These are phyloP conservation scores for Chironomus tentans DNA, from an alignment of 2,888 invertebrate genomes.

Conservation along the genomic window DNA sequence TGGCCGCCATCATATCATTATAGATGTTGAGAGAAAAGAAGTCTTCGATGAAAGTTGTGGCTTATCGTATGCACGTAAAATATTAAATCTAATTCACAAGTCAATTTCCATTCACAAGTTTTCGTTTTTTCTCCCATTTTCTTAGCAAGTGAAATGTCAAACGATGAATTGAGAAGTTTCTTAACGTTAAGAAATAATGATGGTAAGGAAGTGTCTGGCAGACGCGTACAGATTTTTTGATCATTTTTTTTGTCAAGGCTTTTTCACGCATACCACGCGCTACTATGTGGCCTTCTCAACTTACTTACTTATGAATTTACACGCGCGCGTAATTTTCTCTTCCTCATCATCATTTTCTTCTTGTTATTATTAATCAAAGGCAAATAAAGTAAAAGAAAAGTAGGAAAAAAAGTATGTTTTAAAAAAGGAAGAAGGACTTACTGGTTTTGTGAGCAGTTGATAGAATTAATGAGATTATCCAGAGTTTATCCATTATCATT, in stretches of 20 bases:
- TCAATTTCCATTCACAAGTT: not conserved
- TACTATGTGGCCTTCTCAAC: not conserved
- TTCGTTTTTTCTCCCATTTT: no score
- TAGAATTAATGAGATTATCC: conserved; percentile 27
- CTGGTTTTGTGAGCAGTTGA: conserved; percentile 26
- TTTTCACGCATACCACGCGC: not conserved
- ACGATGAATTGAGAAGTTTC: not conserved
- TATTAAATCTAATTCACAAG: conserved; percentile 23
- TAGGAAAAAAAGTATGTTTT: not conserved
- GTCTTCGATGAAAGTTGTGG: not conserved
- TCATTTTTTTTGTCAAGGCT: not conserved
- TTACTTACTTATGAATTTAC: not conserved
- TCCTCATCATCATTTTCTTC: no score
- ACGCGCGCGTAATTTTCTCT: not conserved
- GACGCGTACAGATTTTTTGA: not conserved
- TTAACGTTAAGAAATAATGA: not conserved
- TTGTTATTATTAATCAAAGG: no score
- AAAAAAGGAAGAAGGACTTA: not conserved
- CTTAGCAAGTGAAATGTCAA: not conserved
- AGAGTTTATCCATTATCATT: conserved; percentile 27
- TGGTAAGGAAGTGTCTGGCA: not conserved
- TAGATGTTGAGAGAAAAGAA: not conserved
- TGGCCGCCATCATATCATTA: no score
- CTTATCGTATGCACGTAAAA: conserved; percentile 24
- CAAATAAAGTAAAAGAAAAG: not conserved